phyloP scores from a whole-genome alignment of 2,113 vertebrate genomes.

The Dendropsophus ebraccatus region DNA sequence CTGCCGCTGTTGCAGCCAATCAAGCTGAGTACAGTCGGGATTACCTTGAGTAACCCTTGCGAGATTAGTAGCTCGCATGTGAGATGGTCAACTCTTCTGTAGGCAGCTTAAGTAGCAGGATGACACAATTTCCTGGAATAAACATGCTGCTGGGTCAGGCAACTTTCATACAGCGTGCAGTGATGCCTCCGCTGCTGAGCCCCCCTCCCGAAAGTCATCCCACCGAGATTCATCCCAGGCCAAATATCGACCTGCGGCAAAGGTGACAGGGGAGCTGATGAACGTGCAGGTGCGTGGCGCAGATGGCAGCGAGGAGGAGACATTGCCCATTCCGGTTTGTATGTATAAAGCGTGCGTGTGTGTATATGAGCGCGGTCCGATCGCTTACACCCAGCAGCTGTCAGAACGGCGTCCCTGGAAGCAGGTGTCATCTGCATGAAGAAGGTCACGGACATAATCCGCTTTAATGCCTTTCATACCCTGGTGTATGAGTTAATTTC shows the following conservation, averaged over 20 bases:
- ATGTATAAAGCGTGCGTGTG: background rate
- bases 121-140: constrained; percentile 88
- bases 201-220: constrained; percentile 64
- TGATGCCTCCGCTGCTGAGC: constrained; percentile 65
- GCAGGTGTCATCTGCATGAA: constrained; percentile 5
- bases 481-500: constrained; percentile 21
- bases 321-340: background rate
- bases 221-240: constrained; percentile 68
- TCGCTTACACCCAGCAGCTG: constrained; percentile 1
- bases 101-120: constrained; percentile 82
- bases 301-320: constrained; percentile 44
- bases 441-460: background rate
- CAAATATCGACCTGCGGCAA: constrained; percentile 61
- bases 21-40: constrained; percentile 71
- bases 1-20: constrained; percentile 78
- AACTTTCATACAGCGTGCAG: constrained; percentile 73
- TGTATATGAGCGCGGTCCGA: background rate
- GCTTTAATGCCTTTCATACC: constrained; percentile 47
- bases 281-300: constrained; percentile 83
- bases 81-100: constrained; percentile 79
- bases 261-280: constrained; percentile 70
- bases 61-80: constrained; percentile 80
- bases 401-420: background rate
- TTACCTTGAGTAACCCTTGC: constrained; percentile 83
- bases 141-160: constrained; percentile 75